Percentiles rank a stretch among this genome's conserved stretches.
Conservation (phyloP, 1,140 invertebrate genomes). For the Latrodectus geometricus region DNA sequence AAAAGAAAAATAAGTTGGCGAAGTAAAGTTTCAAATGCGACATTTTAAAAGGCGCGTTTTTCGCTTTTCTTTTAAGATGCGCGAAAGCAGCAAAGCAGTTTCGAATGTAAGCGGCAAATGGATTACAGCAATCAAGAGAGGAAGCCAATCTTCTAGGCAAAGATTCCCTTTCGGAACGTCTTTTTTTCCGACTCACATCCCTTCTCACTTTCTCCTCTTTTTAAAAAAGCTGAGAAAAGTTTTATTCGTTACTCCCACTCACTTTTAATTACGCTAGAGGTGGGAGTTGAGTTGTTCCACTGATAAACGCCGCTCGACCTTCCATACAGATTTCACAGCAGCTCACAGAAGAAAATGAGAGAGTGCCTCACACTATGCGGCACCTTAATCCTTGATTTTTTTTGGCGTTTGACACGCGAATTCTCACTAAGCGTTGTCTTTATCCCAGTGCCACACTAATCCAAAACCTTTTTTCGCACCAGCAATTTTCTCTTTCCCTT, state of each 20-base stretch:
- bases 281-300: background rate
- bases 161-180: background rate
- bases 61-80: background rate
- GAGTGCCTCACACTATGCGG: background rate
- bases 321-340: slow-evolving; percentile 35
- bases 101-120: slow-evolving; percentile 25
- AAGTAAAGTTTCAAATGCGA: background rate
- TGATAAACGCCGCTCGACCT: slow-evolving; percentile 43
- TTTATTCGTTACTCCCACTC: background rate
- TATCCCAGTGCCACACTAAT: slow-evolving; percentile 16
- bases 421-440: background rate
- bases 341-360: background rate
- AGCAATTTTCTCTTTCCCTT: background rate
- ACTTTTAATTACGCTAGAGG: slow-evolving; percentile 48
- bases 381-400: slow-evolving; percentile 25
- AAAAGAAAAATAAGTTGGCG: background rate
- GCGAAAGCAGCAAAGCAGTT: background rate
- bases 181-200: slow-evolving; percentile 4
- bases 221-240: no score
- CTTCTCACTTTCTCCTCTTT: no score
- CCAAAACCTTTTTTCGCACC: slow-evolving; percentile 15
- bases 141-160: slow-evolving; percentile 11
- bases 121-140: slow-evolving; percentile 43
- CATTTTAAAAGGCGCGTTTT: background rate
- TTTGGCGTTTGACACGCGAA: slow-evolving; percentile 26